These are phyloP conservation scores for Sturnus vulgaris DNA, from an alignment of 2,113 vertebrate genomes.

Conservation along the genomic window DNA sequence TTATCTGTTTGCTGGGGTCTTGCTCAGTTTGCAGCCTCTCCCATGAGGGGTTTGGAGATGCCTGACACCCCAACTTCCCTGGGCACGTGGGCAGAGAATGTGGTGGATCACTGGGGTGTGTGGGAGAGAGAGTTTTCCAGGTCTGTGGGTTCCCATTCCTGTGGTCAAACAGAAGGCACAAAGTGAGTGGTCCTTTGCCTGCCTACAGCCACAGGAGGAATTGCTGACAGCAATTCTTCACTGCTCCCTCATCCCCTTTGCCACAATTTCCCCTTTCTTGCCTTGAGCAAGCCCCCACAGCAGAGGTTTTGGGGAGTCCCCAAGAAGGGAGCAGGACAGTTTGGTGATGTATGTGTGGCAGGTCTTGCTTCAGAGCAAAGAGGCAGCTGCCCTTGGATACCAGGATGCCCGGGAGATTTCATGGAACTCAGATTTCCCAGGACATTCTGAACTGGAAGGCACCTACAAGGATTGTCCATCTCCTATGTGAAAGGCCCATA, in stretches of 20 bases:
- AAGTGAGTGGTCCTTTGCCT: background rate
- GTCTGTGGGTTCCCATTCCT: background rate
- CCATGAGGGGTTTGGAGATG: background rate
- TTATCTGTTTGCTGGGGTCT: background rate
- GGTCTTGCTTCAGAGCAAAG: background rate
- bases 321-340: background rate
- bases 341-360: background rate
- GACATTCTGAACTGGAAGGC: background rate
- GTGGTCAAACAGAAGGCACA: background rate
- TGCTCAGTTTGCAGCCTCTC: background rate
- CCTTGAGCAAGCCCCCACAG: background rate
- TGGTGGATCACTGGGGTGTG: background rate
- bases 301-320: background rate
- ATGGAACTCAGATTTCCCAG: background rate
- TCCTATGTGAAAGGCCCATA: background rate
- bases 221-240: background rate
- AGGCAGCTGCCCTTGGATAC: background rate
- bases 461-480: background rate
- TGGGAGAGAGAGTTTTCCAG: background rate
- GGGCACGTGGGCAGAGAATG: too few species aligned
- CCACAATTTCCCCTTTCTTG: background rate
- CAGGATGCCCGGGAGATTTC: background rate
- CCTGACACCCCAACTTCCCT: background rate
- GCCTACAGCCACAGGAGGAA: accelerated
- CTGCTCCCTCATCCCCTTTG: background rate